These are phyloP conservation scores for Apodemia hepburni DNA, from an alignment of 2,888 invertebrate genomes.

Conservation along the genomic window DNA sequence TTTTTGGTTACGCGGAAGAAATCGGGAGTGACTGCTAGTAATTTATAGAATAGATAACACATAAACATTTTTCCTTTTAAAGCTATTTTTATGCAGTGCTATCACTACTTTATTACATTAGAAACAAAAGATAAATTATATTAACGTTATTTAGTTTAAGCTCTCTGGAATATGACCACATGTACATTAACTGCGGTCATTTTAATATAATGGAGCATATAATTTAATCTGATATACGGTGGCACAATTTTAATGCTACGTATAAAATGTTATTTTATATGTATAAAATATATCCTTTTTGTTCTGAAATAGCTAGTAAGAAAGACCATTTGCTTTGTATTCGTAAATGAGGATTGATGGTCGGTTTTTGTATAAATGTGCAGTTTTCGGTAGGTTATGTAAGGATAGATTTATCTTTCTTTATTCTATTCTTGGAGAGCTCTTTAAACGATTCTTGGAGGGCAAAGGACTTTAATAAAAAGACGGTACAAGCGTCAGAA, in stretches of 20 bases:
- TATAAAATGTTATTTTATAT: background rate
- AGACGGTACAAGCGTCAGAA: background rate
- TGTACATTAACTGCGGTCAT: conserved; percentile 5
- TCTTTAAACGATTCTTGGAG: too few relatives aligned
- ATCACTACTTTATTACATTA: background rate
- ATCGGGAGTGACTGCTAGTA: too few relatives aligned
- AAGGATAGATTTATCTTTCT: background rate
- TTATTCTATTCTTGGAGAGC: background rate
- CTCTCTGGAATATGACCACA: conserved; percentile 8
- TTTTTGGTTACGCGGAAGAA: too few relatives aligned
- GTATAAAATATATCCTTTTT: background rate
- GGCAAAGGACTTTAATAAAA: too few relatives aligned
- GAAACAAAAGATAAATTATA: background rate
- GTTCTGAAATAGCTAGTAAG: background rate
- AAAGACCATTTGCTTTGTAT: background rate
- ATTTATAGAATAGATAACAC: too few relatives aligned
- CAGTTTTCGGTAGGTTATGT: background rate
- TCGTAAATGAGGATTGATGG: background rate
- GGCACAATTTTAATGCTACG: background rate
- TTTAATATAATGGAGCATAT: conserved; percentile 5
- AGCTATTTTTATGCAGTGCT: background rate
- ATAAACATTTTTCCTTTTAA: too few relatives aligned
- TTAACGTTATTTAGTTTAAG: conserved; percentile 3
- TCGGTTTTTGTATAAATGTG: background rate
- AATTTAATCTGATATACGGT: conserved; percentile 11